Percentiles rank a stretch among this genome's conserved stretches.
phyloP scores from a whole-genome alignment of 2,797 vertebrate species.

The Premnoplex brunnescens region DNA sequence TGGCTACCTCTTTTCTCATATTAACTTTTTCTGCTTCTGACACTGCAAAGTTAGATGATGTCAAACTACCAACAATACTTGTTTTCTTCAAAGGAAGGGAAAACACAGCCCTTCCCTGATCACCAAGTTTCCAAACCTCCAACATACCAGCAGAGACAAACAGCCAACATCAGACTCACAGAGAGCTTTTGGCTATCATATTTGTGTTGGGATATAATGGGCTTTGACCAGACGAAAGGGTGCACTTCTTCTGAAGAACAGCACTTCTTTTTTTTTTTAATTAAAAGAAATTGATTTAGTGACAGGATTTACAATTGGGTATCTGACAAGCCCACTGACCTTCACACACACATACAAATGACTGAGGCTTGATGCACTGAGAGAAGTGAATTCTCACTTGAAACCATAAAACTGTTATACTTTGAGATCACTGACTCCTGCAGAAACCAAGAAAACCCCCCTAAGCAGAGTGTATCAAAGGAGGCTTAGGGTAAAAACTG shows the following conservation, averaged over 20 bases:
- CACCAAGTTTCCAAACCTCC: not conserved
- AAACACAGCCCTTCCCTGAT: not conserved
- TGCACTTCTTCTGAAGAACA: slow-evolving; percentile 5
- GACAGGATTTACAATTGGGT: slow-evolving; percentile 40
- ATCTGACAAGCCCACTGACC: slow-evolving; percentile 59
- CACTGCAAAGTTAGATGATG: not conserved
- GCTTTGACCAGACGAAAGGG: slow-evolving; percentile 18
- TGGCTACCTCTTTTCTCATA: not conserved
- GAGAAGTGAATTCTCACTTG: not conserved
- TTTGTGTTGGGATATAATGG: slow-evolving; percentile 1
- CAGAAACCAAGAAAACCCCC: not conserved
- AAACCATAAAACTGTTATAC: not conserved
- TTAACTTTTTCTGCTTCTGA: not conserved
- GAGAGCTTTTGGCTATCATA: not conserved
- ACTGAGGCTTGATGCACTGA: not conserved
- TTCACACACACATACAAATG: slow-evolving; percentile 39
- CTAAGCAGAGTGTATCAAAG: not conserved
- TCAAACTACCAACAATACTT: not conserved
- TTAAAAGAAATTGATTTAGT: slow-evolving; percentile 70
- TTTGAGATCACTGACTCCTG: not conserved
- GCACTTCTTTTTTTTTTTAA: slow-evolving; percentile 37
- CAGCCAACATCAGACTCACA: not conserved
- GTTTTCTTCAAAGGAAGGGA: not conserved
- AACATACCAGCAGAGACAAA: not conserved
- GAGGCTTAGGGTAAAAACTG: not conserved